These are phyloP conservation scores for Leptinotarsa undecemlineata DNA, from an alignment of 1,140 invertebrate species.

Conservation along the genomic window DNA sequence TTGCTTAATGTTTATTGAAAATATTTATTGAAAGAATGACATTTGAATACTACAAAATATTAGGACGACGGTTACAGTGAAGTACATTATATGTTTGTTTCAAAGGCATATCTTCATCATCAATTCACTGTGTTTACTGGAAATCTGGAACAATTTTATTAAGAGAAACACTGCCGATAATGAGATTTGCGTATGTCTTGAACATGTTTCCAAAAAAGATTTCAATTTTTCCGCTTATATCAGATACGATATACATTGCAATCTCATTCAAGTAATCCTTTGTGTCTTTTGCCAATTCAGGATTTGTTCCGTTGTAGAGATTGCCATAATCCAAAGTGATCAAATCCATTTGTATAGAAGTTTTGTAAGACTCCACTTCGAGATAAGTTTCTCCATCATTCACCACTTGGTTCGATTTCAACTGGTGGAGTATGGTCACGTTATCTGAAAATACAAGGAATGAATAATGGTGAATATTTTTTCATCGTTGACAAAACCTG, in stretches of 20 bases:
- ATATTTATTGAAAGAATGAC: too few relatives aligned
- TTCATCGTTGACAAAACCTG: too few relatives aligned
- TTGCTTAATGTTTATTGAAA: too few relatives aligned
- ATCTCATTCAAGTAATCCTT: not conserved
- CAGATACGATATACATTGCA: not conserved
- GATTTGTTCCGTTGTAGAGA: not conserved
- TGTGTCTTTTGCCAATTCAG: not conserved
- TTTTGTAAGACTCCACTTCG: not conserved
- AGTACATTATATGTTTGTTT: too few relatives aligned
- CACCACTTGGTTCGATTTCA: not conserved
- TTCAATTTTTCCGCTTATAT: not conserved
- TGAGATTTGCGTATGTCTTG: not conserved
- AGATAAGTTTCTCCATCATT: not conserved
- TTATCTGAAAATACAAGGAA: not conserved
- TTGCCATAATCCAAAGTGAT: not conserved
- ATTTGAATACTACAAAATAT: too few relatives aligned
- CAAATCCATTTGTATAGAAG: not conserved
- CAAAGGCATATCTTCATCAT: too few relatives aligned
- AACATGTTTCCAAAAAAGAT: not conserved
- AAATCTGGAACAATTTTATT: not conserved
- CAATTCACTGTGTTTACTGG: slow-evolving; percentile 42
- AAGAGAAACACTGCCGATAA: not conserved
- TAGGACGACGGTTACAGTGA: too few relatives aligned
- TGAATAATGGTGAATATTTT: not conserved
- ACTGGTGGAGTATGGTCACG: not conserved